phyloP scores from a whole-genome alignment of 2,797 vertebrate species.

The Syngnathus rostellatus region DNA sequence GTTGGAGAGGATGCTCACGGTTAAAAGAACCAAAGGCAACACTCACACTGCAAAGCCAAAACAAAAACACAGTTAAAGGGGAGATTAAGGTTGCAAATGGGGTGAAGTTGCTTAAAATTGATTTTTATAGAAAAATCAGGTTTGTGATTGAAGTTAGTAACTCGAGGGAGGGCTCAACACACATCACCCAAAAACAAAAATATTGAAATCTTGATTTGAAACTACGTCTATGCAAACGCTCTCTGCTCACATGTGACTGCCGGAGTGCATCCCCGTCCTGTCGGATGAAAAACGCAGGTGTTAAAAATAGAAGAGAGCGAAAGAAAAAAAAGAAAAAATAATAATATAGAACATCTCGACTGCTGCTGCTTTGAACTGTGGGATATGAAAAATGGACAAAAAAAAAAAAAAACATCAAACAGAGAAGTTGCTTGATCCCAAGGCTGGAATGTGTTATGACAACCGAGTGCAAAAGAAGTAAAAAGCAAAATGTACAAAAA shows the following conservation, averaged over 20 bases:
- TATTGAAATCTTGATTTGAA: constrained; percentile 15
- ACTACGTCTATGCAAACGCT: constrained; percentile 20
- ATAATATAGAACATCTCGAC: not conserved
- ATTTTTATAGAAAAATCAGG: constrained; percentile 10
- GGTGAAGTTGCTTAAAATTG: not conserved
- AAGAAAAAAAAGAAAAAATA: not conserved
- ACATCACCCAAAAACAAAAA: constrained; percentile 21
- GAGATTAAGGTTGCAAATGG: not conserved
- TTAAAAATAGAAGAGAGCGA: not conserved
- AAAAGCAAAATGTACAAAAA: constrained; percentile 1
- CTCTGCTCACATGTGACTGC: constrained; percentile 59
- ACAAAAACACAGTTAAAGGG: not conserved
- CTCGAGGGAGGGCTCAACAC: constrained; percentile 18
- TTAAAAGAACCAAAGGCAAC: not conserved
- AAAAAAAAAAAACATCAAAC: constrained; percentile 6
- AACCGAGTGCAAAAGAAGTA: not conserved
- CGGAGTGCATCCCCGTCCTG: constrained; percentile 51
- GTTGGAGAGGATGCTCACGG: not conserved
- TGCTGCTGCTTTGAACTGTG: not conserved
- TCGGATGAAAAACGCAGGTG: constrained; percentile 28
- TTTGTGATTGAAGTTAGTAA: constrained; percentile 28
- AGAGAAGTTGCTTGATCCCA: constrained; percentile 14
- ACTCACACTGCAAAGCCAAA: not conserved
- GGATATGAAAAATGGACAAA: not conserved
- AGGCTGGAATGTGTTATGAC: not conserved